Evolutionary conservation across 30 jellyfish, hydroid and myxozoan species (phyloP).

Genomic region (Aurelia coerulea): DNA sequence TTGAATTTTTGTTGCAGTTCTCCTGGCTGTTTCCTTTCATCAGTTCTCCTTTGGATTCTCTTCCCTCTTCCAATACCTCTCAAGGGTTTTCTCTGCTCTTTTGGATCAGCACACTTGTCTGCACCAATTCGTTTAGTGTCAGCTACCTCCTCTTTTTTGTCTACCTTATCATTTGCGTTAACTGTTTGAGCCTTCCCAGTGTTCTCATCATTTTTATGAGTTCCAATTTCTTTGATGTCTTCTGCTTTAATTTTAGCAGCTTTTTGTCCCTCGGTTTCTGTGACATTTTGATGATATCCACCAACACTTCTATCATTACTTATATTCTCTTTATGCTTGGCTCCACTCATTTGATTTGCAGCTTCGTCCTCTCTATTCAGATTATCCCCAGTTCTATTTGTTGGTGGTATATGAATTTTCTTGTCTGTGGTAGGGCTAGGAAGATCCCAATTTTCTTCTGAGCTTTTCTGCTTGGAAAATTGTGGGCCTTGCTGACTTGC

Average conservation of each 20-base stretch:
- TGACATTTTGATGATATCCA: not conserved
- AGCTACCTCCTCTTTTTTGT: not conserved
- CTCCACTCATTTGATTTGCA: not conserved
- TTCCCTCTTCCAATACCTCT: conserved; percentile 56
- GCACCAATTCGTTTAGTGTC: not conserved
- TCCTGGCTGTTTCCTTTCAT: not conserved
- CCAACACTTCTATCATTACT: not conserved
- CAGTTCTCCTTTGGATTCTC: not conserved
- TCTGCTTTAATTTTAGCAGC: not conserved
- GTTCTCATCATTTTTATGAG: not conserved
- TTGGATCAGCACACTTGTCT: not conserved
- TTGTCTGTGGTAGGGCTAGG: not conserved
- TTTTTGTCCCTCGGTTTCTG: not conserved
- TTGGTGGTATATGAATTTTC: not conserved
- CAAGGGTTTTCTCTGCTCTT: not conserved
- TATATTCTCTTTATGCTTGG: not conserved
- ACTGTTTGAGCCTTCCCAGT: not conserved
- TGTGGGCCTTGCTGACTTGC: not conserved
- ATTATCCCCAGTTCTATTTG: not conserved
- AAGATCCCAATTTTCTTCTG: conserved; percentile 8
- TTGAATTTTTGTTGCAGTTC: not conserved
- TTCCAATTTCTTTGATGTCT: not conserved
- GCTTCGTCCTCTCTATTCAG: not conserved
- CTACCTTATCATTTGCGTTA: not conserved
- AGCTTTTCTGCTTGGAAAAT: not conserved